These are phyloP conservation scores for Reinhardtius hippoglossoides DNA, from an alignment of 2,113 vertebrate genomes.

Conservation along the genomic window DNA sequence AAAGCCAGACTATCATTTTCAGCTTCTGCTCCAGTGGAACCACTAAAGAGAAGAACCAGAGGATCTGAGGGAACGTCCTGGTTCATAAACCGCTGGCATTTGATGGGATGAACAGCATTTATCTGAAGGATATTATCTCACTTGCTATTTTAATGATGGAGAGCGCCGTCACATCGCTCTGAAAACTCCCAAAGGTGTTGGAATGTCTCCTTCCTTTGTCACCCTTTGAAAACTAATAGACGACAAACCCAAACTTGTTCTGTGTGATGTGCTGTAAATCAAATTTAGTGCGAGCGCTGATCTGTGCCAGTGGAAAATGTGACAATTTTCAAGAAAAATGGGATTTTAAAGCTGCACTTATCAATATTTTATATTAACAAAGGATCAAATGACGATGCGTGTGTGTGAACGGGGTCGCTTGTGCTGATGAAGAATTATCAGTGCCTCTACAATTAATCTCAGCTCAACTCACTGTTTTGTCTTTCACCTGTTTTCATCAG, in stretches of 20 bases:
- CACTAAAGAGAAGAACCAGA: background rate
- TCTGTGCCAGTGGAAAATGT: background rate
- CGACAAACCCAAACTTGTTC: background rate
- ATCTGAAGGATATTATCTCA: background rate
- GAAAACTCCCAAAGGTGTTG: background rate
- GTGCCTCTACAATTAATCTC: background rate
- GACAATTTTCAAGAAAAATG: background rate
- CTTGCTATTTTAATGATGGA: background rate
- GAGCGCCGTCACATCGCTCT: background rate
- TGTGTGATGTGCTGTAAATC: background rate
- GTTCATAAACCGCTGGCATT: background rate
- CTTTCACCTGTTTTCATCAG: too few relatives aligned
- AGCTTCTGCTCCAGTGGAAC: too few relatives aligned
- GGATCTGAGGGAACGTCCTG: background rate
- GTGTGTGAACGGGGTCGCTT: background rate
- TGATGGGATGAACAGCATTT: background rate
- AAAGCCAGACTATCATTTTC: too few relatives aligned
- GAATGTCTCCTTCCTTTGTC: background rate
- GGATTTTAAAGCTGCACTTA: background rate
- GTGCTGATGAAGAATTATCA: background rate
- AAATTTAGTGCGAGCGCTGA: background rate
- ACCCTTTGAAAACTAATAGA: background rate
- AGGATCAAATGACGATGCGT: background rate
- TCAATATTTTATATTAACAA: background rate
- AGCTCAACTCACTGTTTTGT: too few relatives aligned